Evolutionary conservation across 2,797 vertebrate genomes (phyloP), one percentile per base, ranked within the genome.

Genomic region (Notamacropus eugenii): DNA sequence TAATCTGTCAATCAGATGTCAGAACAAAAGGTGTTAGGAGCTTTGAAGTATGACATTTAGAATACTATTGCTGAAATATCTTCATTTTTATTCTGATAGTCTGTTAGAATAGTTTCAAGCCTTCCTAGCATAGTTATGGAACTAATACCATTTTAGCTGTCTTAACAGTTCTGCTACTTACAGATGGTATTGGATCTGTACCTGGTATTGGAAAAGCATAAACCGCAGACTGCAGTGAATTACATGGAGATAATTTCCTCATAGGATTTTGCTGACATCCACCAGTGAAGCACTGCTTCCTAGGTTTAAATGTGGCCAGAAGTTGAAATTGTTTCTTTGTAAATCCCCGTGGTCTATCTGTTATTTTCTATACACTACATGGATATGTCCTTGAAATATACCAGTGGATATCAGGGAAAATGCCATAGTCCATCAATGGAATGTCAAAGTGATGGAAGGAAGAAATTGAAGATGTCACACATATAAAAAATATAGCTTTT

Each of bases 1-100:
- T 95, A 97, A 97, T 97, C 96, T 94, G 95, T 97, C 97, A 98
- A 96, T 97, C 97, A 98, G 96, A 94, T 97, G 97, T 98, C 96
- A 97, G 96, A 97, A 97, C 93, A 97, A 97, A 97, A 93, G 67
- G 59, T 74, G 55, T 57, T 58, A 97, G 24, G 67, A 95, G 82
- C 96, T 97, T 97, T 97, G 97, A 98, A 96, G 96, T 54, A 0
- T 97, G 97, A 90, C 95, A 96, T 97, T 97, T 95, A 94, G 90
- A 96, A 91, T 94, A n/a, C 91, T 54, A 10, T 91, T 90, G 82
- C 96, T 93, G 93, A 94, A 59, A 96, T 95, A 96, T 95, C 96
- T 97, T 97, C 97, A 97, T 96, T 98, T 97, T 95, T 93, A 96
- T 97, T 95, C 97, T 82, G 57, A 93, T 96, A 95, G 94, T 90